Base-by-base conservation (phyloP, 2,888 invertebrate species). In the Creontiades dilutus region DNA sequence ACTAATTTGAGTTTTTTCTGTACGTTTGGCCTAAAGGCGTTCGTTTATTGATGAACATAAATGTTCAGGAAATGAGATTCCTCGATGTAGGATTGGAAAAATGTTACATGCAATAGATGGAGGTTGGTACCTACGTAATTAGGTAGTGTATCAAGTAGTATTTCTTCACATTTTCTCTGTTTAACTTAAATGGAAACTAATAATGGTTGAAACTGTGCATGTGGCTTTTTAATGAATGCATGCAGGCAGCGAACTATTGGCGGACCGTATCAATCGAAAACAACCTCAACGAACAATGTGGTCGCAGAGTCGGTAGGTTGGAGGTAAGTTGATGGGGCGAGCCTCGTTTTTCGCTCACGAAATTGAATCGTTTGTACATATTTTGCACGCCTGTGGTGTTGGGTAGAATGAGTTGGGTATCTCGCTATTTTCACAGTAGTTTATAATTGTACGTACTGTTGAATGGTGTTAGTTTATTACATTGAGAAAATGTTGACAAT, bases 161-260 rank as follows among this genome's bases (percentile, higher is more conserved):
- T 52, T 52, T 52, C 68, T 23, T n/a, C n/a, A n/a, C 0, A 68
- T 78, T 37, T 46, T 78, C 46, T 46, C 28, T 78, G 11, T 78
- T 7, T 78, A 78, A 37, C 37, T n/a, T n/a, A n/a, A 37, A 68
- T 68, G 23, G 27, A 68, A 68, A 68, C 68, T 68, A 68, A 68
- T 68, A 68, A 68, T 68, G 68, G 68, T 68, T 68, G 27, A 82
- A 85, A 86, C 68, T 47, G 37, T 52, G 82, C 82, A 82, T 82
- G 82, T 82, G 48, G 82, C 82, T 82, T 82, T 87, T 14, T 48
- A n/a, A n/a, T 48, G 52, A 89, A 90, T 91, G 91, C 90, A 91
- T 91, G 90, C 91, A 92, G 92, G 92, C 91, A 37, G 91, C 92
- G 55, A 91, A 90, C 84, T 92, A 91, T 90, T 92, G 92, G 92